Evolutionary conservation across 2,888 invertebrate species (phyloP).

Genomic region (Apamea epomidion): DNA sequence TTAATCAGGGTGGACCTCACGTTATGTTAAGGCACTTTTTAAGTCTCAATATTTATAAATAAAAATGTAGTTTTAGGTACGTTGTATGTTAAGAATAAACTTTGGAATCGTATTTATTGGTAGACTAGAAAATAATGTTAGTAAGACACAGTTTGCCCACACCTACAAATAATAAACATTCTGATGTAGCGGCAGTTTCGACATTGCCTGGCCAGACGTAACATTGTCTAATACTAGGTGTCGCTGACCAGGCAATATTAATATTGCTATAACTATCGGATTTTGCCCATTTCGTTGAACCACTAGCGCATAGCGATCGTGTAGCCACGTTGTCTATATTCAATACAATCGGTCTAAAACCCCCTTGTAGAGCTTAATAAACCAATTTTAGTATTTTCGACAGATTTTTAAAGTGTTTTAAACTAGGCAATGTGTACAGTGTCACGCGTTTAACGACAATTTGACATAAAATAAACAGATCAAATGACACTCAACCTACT

Average conservation of each 20-base stretch:
- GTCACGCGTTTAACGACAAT: conserved; percentile 5
- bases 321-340: conserved; percentile 71
- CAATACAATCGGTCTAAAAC: conserved; percentile 71
- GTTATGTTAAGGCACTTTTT: conserved; percentile 58
- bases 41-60: conserved; percentile 65
- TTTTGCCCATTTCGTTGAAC: conserved; percentile 41
- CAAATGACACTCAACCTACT: conserved; percentile 21
- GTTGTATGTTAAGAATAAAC: conserved; percentile 52
- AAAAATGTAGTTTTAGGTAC: conserved; percentile 56
- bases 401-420: conserved; percentile 68
- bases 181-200: conserved; percentile 28
- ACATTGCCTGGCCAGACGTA: conserved; percentile 33
- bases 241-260: conserved; percentile 28
- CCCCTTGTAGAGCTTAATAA: conserved; percentile 81
- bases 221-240: conserved; percentile 10
- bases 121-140: conserved; percentile 55
- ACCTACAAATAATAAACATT: conserved; percentile 19
- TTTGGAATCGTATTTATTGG: conserved; percentile 65
- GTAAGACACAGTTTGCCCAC: conserved; percentile 40
- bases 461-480: neutral
- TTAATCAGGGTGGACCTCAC: conserved; percentile 66
- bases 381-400: conserved; percentile 75
- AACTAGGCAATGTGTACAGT: conserved; percentile 48
- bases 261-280: conserved; percentile 52
- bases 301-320: conserved; percentile 5